Evolutionary conservation across 2,888 invertebrate species (phyloP), one percentile per base, ranked within the genome.

Genomic region (Phanerotoma sp.): DNA sequence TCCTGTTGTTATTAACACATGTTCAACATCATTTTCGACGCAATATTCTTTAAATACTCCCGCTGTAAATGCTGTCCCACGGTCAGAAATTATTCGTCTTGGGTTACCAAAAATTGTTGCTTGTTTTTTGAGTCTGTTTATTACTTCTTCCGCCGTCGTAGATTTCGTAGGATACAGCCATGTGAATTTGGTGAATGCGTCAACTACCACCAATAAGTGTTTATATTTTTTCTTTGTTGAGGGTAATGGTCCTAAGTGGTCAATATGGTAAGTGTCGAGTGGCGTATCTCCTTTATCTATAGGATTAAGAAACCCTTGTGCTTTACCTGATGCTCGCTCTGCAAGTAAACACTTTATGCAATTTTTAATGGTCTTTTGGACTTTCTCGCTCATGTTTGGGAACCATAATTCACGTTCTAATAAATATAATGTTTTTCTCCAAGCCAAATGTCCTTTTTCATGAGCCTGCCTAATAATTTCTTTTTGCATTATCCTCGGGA

Each of bases 71-170:
- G 54, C 59, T 4, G 59, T 22, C 10, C 54, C 54, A 18, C 57
- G 21, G 20, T 60, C 57, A 10, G 50, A 40, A 20, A 60, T 37
- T 21, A 54, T 54, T 16, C 56, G 48, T 16, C 51, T 22, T 5
- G 57, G 57, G 22, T 60, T 60, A 13, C 54, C 57, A 46, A 60
- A 60, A 40, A 35, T 54, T 7, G 41, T 28, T n/a, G 52, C 38
- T 41, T 58, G 60, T 18, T 11, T 48, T 32, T 42, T 28, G 10
- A 60, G 37, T 46, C 51, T 30, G 4, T 22, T 18, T n/a, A 55
- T 33, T 3, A 52, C 46, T 33, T 61, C 60, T 3, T 33, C 46
- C 1, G 37, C 25, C n/a, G 54, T 54, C 16, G 60, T 57, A 60
- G 46, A 57, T 54, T n/a, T n/a, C n/a, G n/a, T n/a, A n/a, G n/a